Evolutionary conservation across 2,888 invertebrate species (phyloP).

Genomic region (Mayetiola destructor): DNA sequence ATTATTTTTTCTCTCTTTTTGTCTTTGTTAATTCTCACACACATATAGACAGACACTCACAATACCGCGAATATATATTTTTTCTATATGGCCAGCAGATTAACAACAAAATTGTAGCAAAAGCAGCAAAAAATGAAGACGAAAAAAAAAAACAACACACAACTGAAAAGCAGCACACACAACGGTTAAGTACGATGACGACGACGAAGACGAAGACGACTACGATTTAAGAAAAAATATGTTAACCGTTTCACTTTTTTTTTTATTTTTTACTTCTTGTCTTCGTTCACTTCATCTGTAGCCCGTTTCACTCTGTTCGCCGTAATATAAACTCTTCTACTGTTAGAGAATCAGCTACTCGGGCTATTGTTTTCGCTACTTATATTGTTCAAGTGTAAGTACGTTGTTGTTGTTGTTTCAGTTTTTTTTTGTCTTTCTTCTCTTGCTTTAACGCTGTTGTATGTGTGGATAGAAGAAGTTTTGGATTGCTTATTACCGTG

Average conservation of each 20-base stretch:
- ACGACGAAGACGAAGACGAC: no score
- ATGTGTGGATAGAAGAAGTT: no score
- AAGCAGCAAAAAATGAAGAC: constrained; percentile 5
- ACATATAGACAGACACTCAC: not conserved
- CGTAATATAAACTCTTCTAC: no score
- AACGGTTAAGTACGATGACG: constrained; percentile 8
- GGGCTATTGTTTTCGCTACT: constrained; percentile 4
- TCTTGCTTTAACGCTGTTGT: no score
- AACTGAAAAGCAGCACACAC: not conserved
- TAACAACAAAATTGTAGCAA: not conserved
- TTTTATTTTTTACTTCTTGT: not conserved
- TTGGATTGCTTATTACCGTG: constrained; percentile 4
- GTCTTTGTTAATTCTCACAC: not conserved
- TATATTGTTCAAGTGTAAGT: constrained; percentile 10
- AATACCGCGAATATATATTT: no score
- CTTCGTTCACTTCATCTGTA: not conserved
- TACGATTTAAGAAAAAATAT: constrained; percentile 5
- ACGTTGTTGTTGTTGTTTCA: constrained; percentile 2
- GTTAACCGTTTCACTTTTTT: constrained; percentile 4
- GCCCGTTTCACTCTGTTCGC: not conserved
- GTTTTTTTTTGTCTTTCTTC: no score
- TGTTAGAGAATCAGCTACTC: not conserved
- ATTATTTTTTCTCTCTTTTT: not conserved
- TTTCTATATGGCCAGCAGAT: not conserved
- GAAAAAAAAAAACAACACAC: not conserved